phyloP scores from a whole-genome alignment of 2,888 invertebrate species.

The Drosophila neotestacea region DNA sequence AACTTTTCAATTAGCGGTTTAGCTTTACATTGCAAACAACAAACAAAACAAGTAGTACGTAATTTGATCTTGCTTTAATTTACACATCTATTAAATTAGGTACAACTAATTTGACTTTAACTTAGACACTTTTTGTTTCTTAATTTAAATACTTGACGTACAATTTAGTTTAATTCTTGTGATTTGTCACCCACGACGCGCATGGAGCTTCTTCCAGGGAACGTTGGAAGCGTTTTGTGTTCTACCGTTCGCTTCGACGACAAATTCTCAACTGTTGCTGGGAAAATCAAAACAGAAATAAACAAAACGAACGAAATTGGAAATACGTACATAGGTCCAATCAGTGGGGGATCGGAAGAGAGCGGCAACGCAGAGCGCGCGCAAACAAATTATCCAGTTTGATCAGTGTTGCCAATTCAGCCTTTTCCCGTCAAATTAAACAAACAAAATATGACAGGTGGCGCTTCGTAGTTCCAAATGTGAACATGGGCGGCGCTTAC shows the following conservation, averaged over 20 bases:
- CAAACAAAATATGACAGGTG: no score
- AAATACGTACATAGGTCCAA: neutral
- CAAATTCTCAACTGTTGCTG: constrained; percentile 66
- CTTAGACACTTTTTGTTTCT: constrained; percentile 14
- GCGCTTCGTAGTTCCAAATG: neutral
- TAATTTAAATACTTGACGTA: constrained; percentile 21
- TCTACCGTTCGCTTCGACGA: constrained; percentile 57
- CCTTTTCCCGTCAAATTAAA: no score
- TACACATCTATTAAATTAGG: constrained; percentile 1
- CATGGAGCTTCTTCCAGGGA: constrained; percentile 34
- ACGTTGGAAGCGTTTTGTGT: constrained; percentile 50
- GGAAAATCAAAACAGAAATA: constrained; percentile 62
- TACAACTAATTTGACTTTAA: constrained; percentile 2
- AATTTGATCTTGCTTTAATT: constrained; percentile 1
- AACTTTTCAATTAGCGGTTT: constrained; percentile 21
- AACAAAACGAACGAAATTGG: constrained; percentile 56
- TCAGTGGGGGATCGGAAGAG: constrained; percentile 29
- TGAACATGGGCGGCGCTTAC: no score
- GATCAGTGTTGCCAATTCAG: neutral
- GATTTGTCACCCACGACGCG: constrained; percentile 59
- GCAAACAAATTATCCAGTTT: constrained; percentile 33
- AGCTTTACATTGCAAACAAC: constrained; percentile 27
- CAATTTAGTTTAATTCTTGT: constrained; percentile 28
- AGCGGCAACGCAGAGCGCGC: constrained; percentile 2
- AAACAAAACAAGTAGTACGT: constrained; percentile 7